phyloP scores from a whole-genome alignment of 2,888 invertebrate genomes.

The Cheilosia urbana region DNA sequence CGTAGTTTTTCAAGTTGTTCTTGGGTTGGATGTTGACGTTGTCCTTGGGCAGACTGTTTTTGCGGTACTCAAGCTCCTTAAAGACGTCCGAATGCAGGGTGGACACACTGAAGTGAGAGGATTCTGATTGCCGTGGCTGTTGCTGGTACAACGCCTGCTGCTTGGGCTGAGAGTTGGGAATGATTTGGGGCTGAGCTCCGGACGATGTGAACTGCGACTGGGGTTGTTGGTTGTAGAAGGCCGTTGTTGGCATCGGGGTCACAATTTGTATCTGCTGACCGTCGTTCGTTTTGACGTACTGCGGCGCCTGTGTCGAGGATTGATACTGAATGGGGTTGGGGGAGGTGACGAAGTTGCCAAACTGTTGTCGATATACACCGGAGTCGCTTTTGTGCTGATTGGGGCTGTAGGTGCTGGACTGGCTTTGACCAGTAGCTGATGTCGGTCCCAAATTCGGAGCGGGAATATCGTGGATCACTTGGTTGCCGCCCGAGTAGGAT shows the following conservation, averaged over 20 bases:
- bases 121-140: slow-evolving; percentile 58
- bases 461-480: slow-evolving; percentile 83
- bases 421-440: slow-evolving; percentile 60
- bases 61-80: slow-evolving; percentile 81
- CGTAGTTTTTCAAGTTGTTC: slow-evolving; percentile 48
- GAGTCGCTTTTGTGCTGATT: slow-evolving; percentile 77
- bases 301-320: slow-evolving; percentile 78
- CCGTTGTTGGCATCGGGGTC: slow-evolving; percentile 81
- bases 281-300: slow-evolving; percentile 81
- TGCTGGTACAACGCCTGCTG: slow-evolving; percentile 78
- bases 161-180: slow-evolving; percentile 80
- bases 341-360: slow-evolving; percentile 78
- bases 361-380: slow-evolving; percentile 76
- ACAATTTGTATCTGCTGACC: slow-evolving; percentile 83
- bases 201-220: slow-evolving; percentile 58
- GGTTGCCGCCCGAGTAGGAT: slow-evolving; percentile 77
- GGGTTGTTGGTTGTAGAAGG: slow-evolving; percentile 77
- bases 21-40: slow-evolving; percentile 52
- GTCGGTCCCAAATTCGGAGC: slow-evolving; percentile 81
- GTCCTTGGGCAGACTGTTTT: slow-evolving; percentile 29
- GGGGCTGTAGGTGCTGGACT: slow-evolving; percentile 57
- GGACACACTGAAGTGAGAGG: slow-evolving; percentile 82
- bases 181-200: slow-evolving; percentile 78
- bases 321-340: slow-evolving; percentile 71
- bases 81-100: slow-evolving; percentile 83